These are phyloP conservation scores for Hipposideros armiger DNA, from an alignment of 2,113 vertebrate species.

Conservation along the genomic window DNA sequence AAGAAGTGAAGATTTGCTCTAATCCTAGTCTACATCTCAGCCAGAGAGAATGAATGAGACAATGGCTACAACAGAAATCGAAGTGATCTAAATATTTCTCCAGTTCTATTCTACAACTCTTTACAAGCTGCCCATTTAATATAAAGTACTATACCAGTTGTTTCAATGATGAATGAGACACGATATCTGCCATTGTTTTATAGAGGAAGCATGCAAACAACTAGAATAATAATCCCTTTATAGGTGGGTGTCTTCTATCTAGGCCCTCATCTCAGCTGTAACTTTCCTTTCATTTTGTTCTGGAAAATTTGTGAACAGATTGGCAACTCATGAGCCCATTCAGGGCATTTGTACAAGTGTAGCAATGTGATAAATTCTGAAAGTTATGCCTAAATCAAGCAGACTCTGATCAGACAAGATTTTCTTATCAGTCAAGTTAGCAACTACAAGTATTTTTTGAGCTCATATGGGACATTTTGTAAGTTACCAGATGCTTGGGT, in stretches of 20 bases:
- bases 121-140: not conserved
- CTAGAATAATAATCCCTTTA: not conserved
- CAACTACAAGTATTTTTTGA: not conserved
- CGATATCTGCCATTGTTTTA: not conserved
- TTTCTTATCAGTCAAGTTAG: not conserved
- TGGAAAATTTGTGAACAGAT: constrained; percentile 21
- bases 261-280: not conserved
- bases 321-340: not conserved
- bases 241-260: not conserved
- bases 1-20: not conserved
- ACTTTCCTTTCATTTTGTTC: not conserved
- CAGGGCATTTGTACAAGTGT: not conserved
- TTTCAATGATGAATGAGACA: not conserved
- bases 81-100: not conserved
- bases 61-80: not conserved
- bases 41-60: not conserved
- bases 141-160: not conserved
- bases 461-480: not conserved
- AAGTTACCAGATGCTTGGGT: not conserved
- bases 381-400: not conserved
- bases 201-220: not conserved
- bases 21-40: not conserved
- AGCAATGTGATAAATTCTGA: not conserved
- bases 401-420: not conserved
- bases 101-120: not conserved